Percentiles rank a stretch among this genome's conserved stretches.
phyloP scores from a whole-genome alignment of 2,797 vertebrate species.

The Danio kyathit region DNA sequence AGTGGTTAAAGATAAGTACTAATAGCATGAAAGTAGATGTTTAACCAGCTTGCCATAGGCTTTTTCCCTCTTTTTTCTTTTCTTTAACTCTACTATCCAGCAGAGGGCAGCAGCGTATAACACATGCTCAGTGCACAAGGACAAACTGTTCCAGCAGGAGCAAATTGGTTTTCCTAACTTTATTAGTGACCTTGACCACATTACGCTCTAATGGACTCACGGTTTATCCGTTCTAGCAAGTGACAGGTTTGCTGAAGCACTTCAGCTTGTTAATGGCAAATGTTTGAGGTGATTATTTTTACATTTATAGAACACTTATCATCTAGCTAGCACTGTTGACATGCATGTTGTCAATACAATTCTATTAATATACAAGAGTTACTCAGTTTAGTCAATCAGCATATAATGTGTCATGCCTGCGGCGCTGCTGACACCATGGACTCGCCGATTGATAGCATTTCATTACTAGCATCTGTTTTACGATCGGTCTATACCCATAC shows the following conservation, averaged over 20 bases:
- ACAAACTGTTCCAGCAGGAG: neutral
- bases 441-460: constrained; percentile 24
- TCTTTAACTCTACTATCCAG: constrained; percentile 41
- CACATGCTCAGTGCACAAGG: neutral
- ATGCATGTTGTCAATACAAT: neutral
- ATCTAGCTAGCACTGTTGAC: neutral
- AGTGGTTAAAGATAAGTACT: too few relatives aligned
- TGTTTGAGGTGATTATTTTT: neutral
- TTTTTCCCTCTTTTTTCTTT: too few relatives aligned
- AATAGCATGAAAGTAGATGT: too few relatives aligned
- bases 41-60: too few relatives aligned
- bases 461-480: constrained; percentile 12
- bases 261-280: neutral
- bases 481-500: neutral
- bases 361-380: constrained; percentile 7
- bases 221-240: neutral
- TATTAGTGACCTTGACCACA: constrained; percentile 37
- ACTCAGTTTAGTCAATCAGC: neutral
- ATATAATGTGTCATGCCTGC: neutral
- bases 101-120: constrained; percentile 49
- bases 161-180: constrained; percentile 31
- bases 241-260: constrained; percentile 15
- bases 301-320: neutral
- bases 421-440: constrained; percentile 22
- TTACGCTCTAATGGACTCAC: constrained; percentile 12